These are phyloP conservation scores for Nasonia oneida DNA, from an alignment of 2,888 invertebrate genomes.

Conservation along the genomic window DNA sequence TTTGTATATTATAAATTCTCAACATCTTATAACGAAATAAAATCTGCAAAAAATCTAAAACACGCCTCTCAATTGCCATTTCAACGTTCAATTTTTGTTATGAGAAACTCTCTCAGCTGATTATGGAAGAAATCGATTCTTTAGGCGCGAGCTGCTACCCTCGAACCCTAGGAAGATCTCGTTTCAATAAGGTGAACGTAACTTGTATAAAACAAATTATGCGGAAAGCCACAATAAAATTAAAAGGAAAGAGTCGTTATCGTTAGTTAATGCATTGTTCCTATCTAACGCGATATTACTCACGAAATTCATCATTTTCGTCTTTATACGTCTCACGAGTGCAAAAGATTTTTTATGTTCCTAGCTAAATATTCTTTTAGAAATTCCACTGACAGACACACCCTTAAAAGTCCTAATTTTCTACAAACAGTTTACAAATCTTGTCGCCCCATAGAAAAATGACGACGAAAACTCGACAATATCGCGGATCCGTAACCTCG, in stretches of 20 bases:
- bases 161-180: slow-evolving; percentile 42
- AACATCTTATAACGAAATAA: slow-evolving; percentile 54
- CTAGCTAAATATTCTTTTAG: slow-evolving; percentile 46
- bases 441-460: slow-evolving; percentile 10
- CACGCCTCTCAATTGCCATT: background rate
- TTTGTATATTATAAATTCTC: slow-evolving; percentile 32
- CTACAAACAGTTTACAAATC: slow-evolving; percentile 36
- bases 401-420: slow-evolving; percentile 44
- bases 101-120: slow-evolving; percentile 50
- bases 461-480: slow-evolving; percentile 13
- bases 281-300: slow-evolving; percentile 39
- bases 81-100: slow-evolving; percentile 42
- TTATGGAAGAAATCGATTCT: slow-evolving; percentile 48
- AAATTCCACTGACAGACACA: slow-evolving; percentile 43
- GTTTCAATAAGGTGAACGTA: slow-evolving; percentile 19
- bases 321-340: slow-evolving; percentile 17
- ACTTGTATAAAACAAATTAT: background rate
- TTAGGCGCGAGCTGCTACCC: background rate
- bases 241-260: background rate
- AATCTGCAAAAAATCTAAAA: slow-evolving; percentile 49
- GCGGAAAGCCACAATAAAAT: background rate
- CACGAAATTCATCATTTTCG: slow-evolving; percentile 10
- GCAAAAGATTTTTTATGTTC: slow-evolving; percentile 36
- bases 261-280: slow-evolving; percentile 35
- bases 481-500: slow-evolving; percentile 16